Base-by-base conservation (phyloP, 1,140 invertebrate genomes). In the Sweltsa coloradensis region DNA sequence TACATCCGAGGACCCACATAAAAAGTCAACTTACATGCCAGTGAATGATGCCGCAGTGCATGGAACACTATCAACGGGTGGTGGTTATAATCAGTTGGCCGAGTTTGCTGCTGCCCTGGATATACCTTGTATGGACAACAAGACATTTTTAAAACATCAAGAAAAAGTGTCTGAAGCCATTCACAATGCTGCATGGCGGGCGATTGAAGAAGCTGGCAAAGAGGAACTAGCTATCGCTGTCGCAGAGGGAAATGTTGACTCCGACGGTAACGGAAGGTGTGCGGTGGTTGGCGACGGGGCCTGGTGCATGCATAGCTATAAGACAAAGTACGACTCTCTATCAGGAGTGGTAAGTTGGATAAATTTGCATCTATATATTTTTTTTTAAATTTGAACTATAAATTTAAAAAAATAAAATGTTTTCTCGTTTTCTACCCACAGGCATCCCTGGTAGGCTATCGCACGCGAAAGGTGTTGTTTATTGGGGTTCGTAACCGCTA, bases 51-150 rank as follows among this genome's bases (percentile, higher is more conserved):
- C 43, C n/a, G 43, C 43, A n/a, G 31, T 45, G 6, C 14, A 22
- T 6, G 26, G 43, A n/a, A 45, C 40, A n/a, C 14, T 45, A 14
- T n/a, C 43, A 16, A 40, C 13, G 11, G 43, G 43, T 39, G 43
- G 43, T 5, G 43, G 43, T 16, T 45, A 45, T 22, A 25, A 24
- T 18, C 31, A 36, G 4, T 22, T 45, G 16, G 31, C 14, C n/a
- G 31, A 45, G 18, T 16, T 45, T 27, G 19, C 22, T n/a, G 21
- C 43, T 45, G 21, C 26, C 16, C 26, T 45, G 16, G 40, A 45
- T 40, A 45, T 45, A 31, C 43, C 43, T n/a, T 45, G 21, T 31
- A 45, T 45, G 43, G 3, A 24, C n/a, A 45, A 22, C 14, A 45
- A 36, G 14, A 45, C 43, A 27, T 45, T 5, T n/a, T 16, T 14